Base-by-base conservation (phyloP, 2,113 vertebrate species). In the Pipra filicauda region DNA sequence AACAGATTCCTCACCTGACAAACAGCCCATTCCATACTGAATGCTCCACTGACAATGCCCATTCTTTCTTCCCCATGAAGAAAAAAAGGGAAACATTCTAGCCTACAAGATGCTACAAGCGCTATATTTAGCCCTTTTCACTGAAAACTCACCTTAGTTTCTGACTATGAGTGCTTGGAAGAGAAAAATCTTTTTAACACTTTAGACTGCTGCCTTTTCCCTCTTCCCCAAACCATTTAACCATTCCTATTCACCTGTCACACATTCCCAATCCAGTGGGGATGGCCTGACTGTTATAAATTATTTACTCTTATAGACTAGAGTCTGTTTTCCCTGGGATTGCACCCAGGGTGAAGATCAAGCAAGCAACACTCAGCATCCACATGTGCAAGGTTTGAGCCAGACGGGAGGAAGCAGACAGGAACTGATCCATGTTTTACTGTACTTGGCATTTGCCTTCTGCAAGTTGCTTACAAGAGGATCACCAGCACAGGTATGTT, bases 51-150 rank as follows among this genome's bases (percentile, higher is more conserved):
- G 19, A 79, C 58, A 54, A 57, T 46, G 67, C 58, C 69, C 70
- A 4, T 93, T 83, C 76, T 82, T 97, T 94, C 73, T 85, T 90
- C 46, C 87, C 49, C 37, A 57, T 10, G 66, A 86, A 66, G 39
- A 37, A 37, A 37, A 73, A 66, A 72, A 76, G 22, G 46, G 31
- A 86, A 89, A 27, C 19, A 66, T 35, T 64, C 27, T 8, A 80
- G 20, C 19, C 51, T 39, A 52, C 46, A 84, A 78, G 39, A 54
- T 24, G 39, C 18, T 39, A 74, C 17, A 70, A 61, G 13, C 0
- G 1, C 44, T 88, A 2, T 16, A 62, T 46, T 66, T 37, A 84
- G 18, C 23, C 65, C 73, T 58, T 67, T 64, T 65, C 69, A 44
- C 41, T 44, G 72, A 80, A 91, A 87, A 44, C 14, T 70, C 46